Evolutionary conservation across 2,888 invertebrate species (phyloP), one percentile per base, ranked within the genome.

Genomic region (Drosophila testacea): DNA sequence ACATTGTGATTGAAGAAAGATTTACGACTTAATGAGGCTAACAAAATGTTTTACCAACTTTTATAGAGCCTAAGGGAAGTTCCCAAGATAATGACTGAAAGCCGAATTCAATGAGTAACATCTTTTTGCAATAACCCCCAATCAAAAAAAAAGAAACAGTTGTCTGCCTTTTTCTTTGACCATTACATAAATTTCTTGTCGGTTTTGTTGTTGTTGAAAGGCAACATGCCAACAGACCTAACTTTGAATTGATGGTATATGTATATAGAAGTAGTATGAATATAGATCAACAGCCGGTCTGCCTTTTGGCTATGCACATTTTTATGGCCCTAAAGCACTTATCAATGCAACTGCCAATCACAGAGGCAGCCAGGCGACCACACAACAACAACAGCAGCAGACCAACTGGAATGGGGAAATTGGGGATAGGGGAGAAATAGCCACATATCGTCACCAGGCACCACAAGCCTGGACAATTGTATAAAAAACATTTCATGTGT

Each of bases 261-360:
- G 3, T 32, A 32, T 7, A 32, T 32, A 56, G 39, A 52, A 39
- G 6, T 28, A 38, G 34, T 16, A 28, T 22, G n/a, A 34, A 52
- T 41, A 46, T 55, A 57, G 39, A 63, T 51, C 39, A 64, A 55
- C 42, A 54, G 47, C 38, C 59, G 39, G 13, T 27, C 38, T 28
- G 55, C 16, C 73, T 60, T 61, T 51, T 28, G 73, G 50, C 77
- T 10, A 51, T 50, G 59, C 69, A 65, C 65, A 65, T 56, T 77
- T 79, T 73, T 64, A 66, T 64, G 77, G 70, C 59, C 68, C 55
- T 66, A 65, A 11, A 62, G 65, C 69, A 73, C 54, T 79, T 80
- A 80, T 81, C 79, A 70, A 65, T 76, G 79, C 76, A 81, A 79
- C 79, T 80, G 79, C 70, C 82, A 79, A 79, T 76, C 79, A 73